Conservation (phyloP, 2,797 vertebrate genomes). For the Sciurus vulgaris region DNA sequence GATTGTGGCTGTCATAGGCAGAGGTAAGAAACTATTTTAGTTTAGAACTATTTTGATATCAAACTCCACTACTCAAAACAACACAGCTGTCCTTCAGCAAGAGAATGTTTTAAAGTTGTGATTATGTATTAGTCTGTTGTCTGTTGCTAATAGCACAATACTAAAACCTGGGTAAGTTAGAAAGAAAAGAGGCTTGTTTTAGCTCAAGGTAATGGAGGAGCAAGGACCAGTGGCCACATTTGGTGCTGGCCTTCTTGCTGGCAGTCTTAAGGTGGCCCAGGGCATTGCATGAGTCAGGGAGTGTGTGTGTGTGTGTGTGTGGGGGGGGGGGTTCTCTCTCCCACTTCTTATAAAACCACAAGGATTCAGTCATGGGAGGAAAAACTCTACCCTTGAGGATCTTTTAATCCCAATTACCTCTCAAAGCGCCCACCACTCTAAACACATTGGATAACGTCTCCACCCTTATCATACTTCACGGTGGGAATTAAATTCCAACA, state of each 20-base stretch:
- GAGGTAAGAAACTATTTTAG: neutral
- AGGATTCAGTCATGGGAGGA: neutral
- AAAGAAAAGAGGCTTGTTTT: too few relatives aligned
- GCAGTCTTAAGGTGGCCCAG: neutral
- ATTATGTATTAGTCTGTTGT: neutral
- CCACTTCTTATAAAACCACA: neutral
- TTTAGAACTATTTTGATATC: conserved; percentile 1
- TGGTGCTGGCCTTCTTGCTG: neutral
- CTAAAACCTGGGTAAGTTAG: neutral
- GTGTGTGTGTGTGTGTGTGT: neutral
- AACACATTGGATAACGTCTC: neutral
- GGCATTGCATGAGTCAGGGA: neutral
- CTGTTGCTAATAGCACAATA: neutral
- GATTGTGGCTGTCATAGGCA: neutral
- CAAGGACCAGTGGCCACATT: too few relatives aligned
- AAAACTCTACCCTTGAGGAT: too few relatives aligned
- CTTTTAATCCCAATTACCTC: neutral
- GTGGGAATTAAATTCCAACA: too few relatives aligned
- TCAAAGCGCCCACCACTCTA: neutral
- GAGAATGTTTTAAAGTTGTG: neutral
- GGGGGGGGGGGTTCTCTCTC: too few relatives aligned
- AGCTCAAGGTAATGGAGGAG: too few relatives aligned
- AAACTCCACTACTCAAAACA: neutral
- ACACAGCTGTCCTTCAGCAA: neutral
- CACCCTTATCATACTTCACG: neutral